Evolutionary conservation across 2,888 invertebrate species (phyloP).

Genomic region (Drosophila birchii): DNA sequence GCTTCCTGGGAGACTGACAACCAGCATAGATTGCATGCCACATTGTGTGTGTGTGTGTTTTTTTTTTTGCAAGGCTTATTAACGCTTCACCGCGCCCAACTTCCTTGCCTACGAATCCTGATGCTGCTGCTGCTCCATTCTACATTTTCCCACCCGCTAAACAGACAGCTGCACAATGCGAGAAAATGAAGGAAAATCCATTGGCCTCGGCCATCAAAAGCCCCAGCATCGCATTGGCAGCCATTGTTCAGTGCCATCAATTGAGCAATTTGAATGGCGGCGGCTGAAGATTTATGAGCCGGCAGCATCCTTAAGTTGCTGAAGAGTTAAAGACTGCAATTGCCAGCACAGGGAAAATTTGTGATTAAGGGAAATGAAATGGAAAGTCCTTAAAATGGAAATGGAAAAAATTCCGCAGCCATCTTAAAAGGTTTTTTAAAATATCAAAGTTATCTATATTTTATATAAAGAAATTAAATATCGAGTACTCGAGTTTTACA

Average conservation of each 20-base stretch:
- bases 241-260: conserved; percentile 47
- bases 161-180: conserved; percentile 44
- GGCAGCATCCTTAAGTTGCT: conserved; percentile 14
- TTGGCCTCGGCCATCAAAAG: conserved; percentile 19
- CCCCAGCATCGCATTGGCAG: conserved; percentile 21
- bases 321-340: conserved; percentile 34
- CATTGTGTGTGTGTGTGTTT: neutral
- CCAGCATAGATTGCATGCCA: conserved; percentile 41
- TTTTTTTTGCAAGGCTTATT: conserved; percentile 57
- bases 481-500: no score
- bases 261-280: conserved; percentile 51
- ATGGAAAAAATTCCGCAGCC: neutral
- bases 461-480: neutral
- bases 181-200: conserved; percentile 26
- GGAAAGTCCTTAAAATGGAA: no score
- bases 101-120: conserved; percentile 12
- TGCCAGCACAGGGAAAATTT: neutral
- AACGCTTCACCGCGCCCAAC: conserved; percentile 58
- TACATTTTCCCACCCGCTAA: conserved; percentile 21
- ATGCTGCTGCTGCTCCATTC: neutral
- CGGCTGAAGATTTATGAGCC: conserved; percentile 59
- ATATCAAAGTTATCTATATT: neutral
- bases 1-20: conserved; percentile 25
- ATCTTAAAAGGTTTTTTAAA: no score
- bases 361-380: neutral